These are phyloP conservation scores for Tapirus terrestris DNA, from an alignment of 2,113 vertebrate genomes.

Conservation along the genomic window DNA sequence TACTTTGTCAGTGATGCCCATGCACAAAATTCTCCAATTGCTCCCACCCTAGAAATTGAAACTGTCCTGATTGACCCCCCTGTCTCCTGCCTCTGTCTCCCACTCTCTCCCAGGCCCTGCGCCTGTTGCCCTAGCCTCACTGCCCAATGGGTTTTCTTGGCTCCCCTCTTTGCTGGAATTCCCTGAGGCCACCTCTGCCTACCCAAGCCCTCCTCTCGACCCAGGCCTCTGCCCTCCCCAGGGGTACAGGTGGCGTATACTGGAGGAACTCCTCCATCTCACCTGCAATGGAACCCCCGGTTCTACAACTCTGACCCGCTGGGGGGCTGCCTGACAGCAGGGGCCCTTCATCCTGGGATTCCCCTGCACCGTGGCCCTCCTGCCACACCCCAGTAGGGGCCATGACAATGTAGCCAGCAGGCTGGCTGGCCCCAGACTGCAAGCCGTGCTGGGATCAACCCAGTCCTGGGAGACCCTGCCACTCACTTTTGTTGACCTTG, in stretches of 20 bases:
- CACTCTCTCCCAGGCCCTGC: not conserved
- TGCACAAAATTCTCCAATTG: not conserved
- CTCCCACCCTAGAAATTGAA: not conserved
- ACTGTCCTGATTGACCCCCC: not conserved
- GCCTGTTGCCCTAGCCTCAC: accelerated
- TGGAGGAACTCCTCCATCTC: not conserved
- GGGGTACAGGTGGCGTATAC: not conserved
- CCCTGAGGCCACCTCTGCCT: not conserved
- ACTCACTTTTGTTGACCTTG: not conserved
- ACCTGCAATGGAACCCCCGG: not conserved
- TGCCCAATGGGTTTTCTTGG: not conserved
- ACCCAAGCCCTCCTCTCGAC: not conserved
- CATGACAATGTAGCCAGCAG: accelerated
- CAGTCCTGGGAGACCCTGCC: not conserved
- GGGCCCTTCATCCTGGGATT: not conserved
- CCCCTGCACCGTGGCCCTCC: not conserved
- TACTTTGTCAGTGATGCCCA: not conserved
- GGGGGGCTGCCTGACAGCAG: not conserved
- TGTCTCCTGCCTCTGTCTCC: not conserved
- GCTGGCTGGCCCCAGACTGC: not conserved
- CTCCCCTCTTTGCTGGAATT: not conserved
- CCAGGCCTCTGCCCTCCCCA: not conserved
- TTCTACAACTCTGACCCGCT: not conserved
- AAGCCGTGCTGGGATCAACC: not conserved
- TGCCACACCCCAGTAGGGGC: accelerated